Conservation (phyloP, 1,140 invertebrate species). For the Diorhabda sublineata region DNA sequence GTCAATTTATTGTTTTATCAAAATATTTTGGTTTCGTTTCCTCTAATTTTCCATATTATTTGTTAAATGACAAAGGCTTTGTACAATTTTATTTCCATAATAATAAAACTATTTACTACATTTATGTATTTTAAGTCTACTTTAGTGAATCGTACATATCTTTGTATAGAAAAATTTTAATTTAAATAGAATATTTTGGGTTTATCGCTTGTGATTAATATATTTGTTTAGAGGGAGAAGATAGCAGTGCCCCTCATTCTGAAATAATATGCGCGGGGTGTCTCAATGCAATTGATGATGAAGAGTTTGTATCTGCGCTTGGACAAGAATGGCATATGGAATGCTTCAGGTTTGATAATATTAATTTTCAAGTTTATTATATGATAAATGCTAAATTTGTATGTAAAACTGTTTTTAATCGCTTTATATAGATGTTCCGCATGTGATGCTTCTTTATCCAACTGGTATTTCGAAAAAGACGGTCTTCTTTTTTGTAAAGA, state of each 20-base stretch:
- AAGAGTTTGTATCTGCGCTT: slow-evolving; percentile 73
- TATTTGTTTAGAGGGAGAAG: slow-evolving; percentile 30
- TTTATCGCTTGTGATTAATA: too few species aligned
- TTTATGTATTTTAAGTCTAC: too few species aligned
- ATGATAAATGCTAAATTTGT: not conserved
- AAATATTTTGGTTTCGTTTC: slow-evolving; percentile 10
- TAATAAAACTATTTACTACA: not conserved
- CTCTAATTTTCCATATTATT: slow-evolving; percentile 3
- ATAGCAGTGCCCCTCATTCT: slow-evolving; percentile 14
- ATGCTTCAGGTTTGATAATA: slow-evolving; percentile 67
- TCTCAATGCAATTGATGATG: slow-evolving; percentile 67
- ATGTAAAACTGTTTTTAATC: too few species aligned
- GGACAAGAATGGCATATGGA: slow-evolving; percentile 83
- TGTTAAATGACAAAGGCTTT: not conserved
- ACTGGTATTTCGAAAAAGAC: slow-evolving; percentile 92
- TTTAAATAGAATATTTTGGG: too few species aligned
- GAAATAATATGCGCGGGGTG: slow-evolving; percentile 63
- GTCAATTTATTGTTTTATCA: not conserved
- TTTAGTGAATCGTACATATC: too few species aligned
- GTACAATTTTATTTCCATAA: not conserved
- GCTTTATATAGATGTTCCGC: slow-evolving; percentile 68
- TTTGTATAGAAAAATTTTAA: too few species aligned
- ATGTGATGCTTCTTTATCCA: slow-evolving; percentile 76
- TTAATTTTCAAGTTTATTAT: not conserved
- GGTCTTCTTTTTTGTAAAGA: slow-evolving; percentile 83